phyloP scores from a whole-genome alignment of 2,113 vertebrate species.

The Mugil cephalus region DNA sequence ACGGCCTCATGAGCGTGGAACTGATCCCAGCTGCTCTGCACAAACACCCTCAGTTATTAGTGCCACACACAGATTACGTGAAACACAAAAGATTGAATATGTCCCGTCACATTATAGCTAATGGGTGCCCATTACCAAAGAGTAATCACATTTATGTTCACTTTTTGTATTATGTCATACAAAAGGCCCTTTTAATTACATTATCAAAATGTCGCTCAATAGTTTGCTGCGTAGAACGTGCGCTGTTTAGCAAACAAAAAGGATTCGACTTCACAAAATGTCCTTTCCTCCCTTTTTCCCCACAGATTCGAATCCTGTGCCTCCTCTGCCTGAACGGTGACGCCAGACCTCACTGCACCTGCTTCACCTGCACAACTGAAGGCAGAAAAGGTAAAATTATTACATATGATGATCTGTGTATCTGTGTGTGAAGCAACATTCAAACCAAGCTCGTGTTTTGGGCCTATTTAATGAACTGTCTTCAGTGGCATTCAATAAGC shows the following conservation, averaged over 20 bases:
- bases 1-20: conserved; percentile 41
- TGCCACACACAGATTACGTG: conserved; percentile 10
- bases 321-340: conserved; percentile 9
- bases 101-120: neutral
- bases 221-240: neutral
- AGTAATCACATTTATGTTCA: neutral
- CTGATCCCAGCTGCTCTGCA: conserved; percentile 51
- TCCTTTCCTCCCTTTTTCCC: conserved; percentile 12
- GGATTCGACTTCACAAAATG: neutral
- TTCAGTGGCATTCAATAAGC: neutral
- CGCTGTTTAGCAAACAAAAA: neutral
- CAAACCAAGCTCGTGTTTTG: neutral
- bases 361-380: conserved; percentile 47
- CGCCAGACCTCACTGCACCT: conserved; percentile 27
- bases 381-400: conserved; percentile 37
- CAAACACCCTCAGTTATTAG: neutral
- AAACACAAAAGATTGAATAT: conserved; percentile 13
- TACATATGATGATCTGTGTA: neutral
- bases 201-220: neutral
- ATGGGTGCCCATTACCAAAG: neutral
- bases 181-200: neutral
- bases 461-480: neutral
- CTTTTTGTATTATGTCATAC: neutral
- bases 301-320: conserved; percentile 36
- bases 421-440: neutral